Evolutionary conservation across 1,140 invertebrate genomes (phyloP).

Genomic region (Heterodera carotae): DNA sequence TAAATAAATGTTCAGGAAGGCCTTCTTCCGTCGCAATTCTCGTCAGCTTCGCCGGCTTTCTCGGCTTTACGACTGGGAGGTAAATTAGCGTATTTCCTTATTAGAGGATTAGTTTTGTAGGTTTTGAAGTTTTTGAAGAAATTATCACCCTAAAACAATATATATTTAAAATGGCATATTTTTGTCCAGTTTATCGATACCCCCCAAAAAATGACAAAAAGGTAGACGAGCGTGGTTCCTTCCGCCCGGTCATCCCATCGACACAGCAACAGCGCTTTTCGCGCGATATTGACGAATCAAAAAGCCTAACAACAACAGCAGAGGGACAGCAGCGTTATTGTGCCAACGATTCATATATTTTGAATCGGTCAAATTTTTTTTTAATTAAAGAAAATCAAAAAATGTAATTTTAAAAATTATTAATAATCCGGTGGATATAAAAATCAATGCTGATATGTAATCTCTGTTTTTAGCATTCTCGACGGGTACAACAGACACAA

Average conservation of each 20-base stretch:
- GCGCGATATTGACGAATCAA: background rate
- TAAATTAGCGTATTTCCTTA: conserved; percentile 59
- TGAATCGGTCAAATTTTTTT: conserved; percentile 32
- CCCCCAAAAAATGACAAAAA: background rate
- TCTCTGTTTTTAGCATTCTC: conserved; percentile 49
- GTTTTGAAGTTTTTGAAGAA: background rate
- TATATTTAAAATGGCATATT: background rate
- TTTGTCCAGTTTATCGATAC: background rate
- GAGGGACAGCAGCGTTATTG: conserved; percentile 40
- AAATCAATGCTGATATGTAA: background rate
- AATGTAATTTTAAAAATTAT: background rate
- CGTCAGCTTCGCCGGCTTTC: conserved; percentile 57
- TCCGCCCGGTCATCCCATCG: conserved; percentile 21
- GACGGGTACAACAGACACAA: conserved; percentile 62
- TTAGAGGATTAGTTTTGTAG: conserved; percentile 33
- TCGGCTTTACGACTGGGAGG: conserved; percentile 64
- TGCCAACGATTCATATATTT: conserved; percentile 62
- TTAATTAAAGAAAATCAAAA: background rate
- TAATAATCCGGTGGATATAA: background rate
- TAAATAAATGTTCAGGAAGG: conserved; percentile 52
- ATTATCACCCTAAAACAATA: no score
- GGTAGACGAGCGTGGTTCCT: conserved; percentile 22
- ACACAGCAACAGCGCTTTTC: conserved; percentile 25
- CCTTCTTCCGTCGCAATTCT: conserved; percentile 63
- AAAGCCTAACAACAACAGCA: background rate